A percentile compares a stretch with the other conserved stretches of the same genome.
These are phyloP conservation scores for Beroe forskalii DNA, from an alignment of 37 sponge, comb jelly and placozoan genomes.

Conservation along the genomic window DNA sequence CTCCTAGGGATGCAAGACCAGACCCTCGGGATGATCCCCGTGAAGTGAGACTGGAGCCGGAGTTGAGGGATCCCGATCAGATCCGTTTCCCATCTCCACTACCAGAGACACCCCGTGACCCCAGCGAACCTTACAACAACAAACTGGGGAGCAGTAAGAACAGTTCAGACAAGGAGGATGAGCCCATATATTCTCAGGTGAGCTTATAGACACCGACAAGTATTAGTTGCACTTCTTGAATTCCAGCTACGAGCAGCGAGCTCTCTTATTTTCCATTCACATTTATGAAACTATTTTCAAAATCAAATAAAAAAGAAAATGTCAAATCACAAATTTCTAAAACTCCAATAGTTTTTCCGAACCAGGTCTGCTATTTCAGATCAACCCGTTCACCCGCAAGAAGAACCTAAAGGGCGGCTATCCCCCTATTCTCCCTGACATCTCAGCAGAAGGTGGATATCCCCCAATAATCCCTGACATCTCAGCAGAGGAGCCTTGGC, in stretches of 20 bases:
- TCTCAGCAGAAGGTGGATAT: too few relatives aligned
- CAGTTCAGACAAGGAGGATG: not conserved
- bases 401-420: not conserved
- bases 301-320: too few relatives aligned
- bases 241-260: too few relatives aligned
- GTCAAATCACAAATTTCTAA: too few relatives aligned
- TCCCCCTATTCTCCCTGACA: too few relatives aligned
- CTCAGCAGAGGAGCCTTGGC: not conserved
- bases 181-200: not conserved
- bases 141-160: not conserved
- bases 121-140: conserved; percentile 7
- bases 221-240: too few relatives aligned
- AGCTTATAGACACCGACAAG: too few relatives aligned
- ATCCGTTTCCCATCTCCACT: not conserved
- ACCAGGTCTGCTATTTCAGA: too few relatives aligned
- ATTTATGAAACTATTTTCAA: too few relatives aligned
- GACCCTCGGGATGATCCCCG: not conserved
- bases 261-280: too few relatives aligned
- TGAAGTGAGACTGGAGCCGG: not conserved
- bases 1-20: not conserved
- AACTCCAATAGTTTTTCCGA: too few relatives aligned
- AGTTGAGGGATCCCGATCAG: not conserved
- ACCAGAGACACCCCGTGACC: not conserved
- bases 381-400: not conserved
- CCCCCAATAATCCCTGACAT: not conserved